Evolutionary conservation across 1,140 invertebrate species (phyloP), one percentile per base, ranked within the genome.

Genomic region (Drosophila fuyamai): DNA sequence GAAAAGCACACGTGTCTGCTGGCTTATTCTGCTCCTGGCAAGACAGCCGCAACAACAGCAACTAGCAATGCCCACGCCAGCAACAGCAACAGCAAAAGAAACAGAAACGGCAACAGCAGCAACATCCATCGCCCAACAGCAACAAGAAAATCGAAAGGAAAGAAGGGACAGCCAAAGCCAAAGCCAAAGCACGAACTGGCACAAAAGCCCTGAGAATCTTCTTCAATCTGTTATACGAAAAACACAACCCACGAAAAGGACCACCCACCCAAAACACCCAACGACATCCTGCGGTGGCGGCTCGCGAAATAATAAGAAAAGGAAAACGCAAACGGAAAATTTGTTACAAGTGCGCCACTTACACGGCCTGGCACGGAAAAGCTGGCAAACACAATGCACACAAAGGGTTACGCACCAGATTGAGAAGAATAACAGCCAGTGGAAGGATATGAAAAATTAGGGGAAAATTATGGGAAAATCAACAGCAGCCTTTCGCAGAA

Each of bases 1-100:
- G 79, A 88, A 85, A 86, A 88, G 83, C 83, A 78, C 83, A 86
- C 83, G 84, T 88, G 83, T 83, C 84, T 79, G 71, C 67, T 76
- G 71, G 54, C 35, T 75, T 56, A 67, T 53, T 53, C 50, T 40
- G 48, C 67, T 63, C 78, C 83, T 76, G 77, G 56, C 73, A 89
- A 80, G 67, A 70, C 66, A 57, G 67, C 75, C 74, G 81, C 79
- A 72, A 79, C 74, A 71, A 80, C 77, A 63, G 60, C 61, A 62
- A 61, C 54, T 40, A 23, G 13, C 59, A 54, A 53, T 58, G 82
- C 23, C 72, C 56, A 71, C 73, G 58, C 68, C 77, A 57, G 59
- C 38, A 67, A 51, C 48, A 48, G 4, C 27, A 50, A 10, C 46
- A 13, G 14, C 50, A 53, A 53, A 10, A 53, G 7, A 1, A 32